Conservation (phyloP, 92 coral and sea anemone genomes). For the Paragorgia papillata region DNA sequence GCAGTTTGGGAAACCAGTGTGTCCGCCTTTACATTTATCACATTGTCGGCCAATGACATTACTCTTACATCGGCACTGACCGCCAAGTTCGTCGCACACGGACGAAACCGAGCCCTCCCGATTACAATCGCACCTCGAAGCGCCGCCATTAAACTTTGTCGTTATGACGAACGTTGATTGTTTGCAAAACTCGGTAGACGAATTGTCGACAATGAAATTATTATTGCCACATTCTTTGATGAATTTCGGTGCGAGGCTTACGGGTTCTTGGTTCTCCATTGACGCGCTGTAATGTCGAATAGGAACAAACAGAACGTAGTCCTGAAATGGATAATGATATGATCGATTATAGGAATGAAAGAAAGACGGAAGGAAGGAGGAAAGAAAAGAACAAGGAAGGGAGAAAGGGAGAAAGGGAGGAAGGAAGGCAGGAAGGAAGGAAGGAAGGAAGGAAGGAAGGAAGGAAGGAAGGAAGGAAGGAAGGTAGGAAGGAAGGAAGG, state of each 20-base stretch:
- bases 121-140: conserved; percentile 78
- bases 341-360: too few relatives aligned
- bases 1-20: conserved; percentile 76
- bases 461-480: too few relatives aligned
- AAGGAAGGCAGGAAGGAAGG: too few relatives aligned
- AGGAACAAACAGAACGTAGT: conserved; percentile 79
- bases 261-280: conserved; percentile 72
- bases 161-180: conserved; percentile 77
- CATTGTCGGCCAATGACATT: conserved; percentile 94
- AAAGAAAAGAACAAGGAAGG: not conserved
- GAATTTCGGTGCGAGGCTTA: conserved; percentile 76
- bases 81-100: conserved; percentile 83
- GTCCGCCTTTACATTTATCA: conserved; percentile 84
- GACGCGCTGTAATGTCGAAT: conserved; percentile 67
- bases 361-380: too few relatives aligned
- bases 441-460: too few relatives aligned
- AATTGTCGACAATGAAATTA: conserved; percentile 65
- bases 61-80: conserved; percentile 81
- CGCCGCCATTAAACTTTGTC: conserved; percentile 73
- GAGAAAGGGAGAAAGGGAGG: not conserved
- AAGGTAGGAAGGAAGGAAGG: too few relatives aligned
- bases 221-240: conserved; percentile 70
- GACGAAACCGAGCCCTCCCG: conserved; percentile 65
- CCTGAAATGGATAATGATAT: too few relatives aligned
- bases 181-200: conserved; percentile 75